Percentiles rank a stretch among this genome's conserved stretches.
Conservation (phyloP, 2,888 invertebrate species). For the Gonocerus acuteangulatus region DNA sequence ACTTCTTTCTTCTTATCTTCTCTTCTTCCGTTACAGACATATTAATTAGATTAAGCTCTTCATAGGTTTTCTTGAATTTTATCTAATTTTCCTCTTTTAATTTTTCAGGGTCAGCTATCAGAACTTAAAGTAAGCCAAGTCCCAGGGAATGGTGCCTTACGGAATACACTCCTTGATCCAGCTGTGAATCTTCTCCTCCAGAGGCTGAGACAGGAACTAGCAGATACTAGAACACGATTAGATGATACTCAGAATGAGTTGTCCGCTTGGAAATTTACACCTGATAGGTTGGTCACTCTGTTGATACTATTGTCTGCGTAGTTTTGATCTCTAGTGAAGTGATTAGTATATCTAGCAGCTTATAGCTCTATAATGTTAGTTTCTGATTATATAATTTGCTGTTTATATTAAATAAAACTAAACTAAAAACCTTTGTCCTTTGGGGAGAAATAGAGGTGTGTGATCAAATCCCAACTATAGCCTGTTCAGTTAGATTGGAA, state of each 20-base stretch:
- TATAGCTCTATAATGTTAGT: not conserved
- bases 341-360: not conserved
- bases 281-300: conserved; percentile 67
- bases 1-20: too few relatives aligned
- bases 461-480: too few relatives aligned
- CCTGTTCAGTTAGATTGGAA: too few relatives aligned
- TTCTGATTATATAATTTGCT: too few relatives aligned
- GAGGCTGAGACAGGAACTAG: conserved; percentile 81
- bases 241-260: conserved; percentile 97
- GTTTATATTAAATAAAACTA: too few relatives aligned
- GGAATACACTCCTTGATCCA: conserved; percentile 84
- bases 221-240: conserved; percentile 77
- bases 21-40: too few relatives aligned
- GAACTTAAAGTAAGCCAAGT: conserved; percentile 86
- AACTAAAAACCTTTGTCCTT: too few relatives aligned
- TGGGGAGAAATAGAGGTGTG: too few relatives aligned
- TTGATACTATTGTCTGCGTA: not conserved
- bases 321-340: not conserved
- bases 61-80: too few relatives aligned
- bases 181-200: conserved; percentile 90
- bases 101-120: conserved; percentile 75
- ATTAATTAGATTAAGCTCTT: too few relatives aligned
- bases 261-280: conserved; percentile 97
- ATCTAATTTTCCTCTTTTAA: too few relatives aligned
- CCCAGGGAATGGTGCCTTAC: conserved; percentile 64